Evolutionary conservation across 2,797 vertebrate species (phyloP).

Genomic region (Oophaga sylvatica): DNA sequence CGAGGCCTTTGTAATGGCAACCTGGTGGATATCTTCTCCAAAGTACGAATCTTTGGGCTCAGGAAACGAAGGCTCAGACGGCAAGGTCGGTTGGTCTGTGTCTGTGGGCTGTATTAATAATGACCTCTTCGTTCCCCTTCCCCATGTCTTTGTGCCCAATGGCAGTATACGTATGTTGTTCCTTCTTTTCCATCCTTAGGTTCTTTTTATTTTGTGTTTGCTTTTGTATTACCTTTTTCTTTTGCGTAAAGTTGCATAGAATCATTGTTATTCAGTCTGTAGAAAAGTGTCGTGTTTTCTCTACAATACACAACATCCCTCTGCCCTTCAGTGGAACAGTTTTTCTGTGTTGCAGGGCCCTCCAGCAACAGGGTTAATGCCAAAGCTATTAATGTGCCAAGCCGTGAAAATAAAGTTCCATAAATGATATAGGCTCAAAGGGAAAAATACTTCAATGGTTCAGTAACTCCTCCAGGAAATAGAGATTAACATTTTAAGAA

Average conservation of each 20-base stretch:
- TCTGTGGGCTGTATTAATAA: conserved; percentile 52
- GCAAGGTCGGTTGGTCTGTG: conserved; percentile 86
- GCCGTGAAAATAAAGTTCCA: conserved; percentile 28
- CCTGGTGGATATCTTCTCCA: conserved; percentile 99
- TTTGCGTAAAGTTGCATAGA: conserved; percentile 9
- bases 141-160: conserved; percentile 41
- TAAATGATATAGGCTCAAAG: conserved; percentile 2
- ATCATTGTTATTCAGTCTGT: conserved; percentile 7
- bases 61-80: conserved; percentile 97
- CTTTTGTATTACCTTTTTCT: not conserved
- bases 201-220: conserved; percentile 5
- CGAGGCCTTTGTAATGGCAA: conserved; percentile 97
- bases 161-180: conserved; percentile 30
- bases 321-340: not conserved
- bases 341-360: conserved; percentile 15
- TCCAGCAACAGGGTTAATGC: conserved; percentile 51
- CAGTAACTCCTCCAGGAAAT: not conserved
- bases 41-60: conserved; percentile 99
- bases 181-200: not conserved
- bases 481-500: conserved; percentile 2
- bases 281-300: conserved; percentile 2
- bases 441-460: conserved; percentile 12
- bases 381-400: conserved; percentile 17
- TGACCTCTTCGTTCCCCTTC: conserved; percentile 21
- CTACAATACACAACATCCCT: not conserved